These are phyloP conservation scores for Eptatretus atami DNA, from an alignment of 2,797 vertebrate species.

Conservation along the genomic window DNA sequence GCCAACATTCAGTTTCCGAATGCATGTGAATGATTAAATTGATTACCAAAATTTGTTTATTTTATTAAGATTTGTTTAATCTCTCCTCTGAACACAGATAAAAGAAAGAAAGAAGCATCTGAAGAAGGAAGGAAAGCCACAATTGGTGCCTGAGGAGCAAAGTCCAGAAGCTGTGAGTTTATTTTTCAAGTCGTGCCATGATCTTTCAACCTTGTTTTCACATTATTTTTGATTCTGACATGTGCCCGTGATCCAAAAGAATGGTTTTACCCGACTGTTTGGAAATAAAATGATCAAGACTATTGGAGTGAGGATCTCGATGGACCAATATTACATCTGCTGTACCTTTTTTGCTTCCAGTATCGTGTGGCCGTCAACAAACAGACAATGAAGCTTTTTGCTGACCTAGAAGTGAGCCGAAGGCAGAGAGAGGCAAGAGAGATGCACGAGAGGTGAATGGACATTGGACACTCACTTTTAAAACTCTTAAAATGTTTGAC, in stretches of 20 bases:
- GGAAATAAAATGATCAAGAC: no score
- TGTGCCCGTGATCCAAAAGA: no score
- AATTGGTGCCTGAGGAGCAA: slow-evolving; percentile 46
- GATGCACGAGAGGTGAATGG: slow-evolving; percentile 72
- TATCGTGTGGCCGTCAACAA: slow-evolving; percentile 90
- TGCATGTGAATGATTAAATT: no score
- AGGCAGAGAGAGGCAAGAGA: slow-evolving; percentile 96
- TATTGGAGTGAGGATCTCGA: no score
- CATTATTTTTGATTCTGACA: no score
- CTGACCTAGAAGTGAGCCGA: slow-evolving; percentile 91
- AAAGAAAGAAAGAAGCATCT: slow-evolving; percentile 79
- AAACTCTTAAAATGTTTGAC: background rate
- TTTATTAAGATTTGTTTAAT: no score
- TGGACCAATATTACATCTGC: background rate
- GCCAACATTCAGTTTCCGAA: no score
- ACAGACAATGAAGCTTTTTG: slow-evolving; percentile 97
- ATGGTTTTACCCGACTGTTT: no score
- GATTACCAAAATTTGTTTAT: no score
- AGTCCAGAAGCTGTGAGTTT: slow-evolving; percentile 46
- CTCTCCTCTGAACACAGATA: slow-evolving; percentile 19
- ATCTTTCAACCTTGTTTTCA: no score
- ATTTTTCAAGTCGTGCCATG: no score
- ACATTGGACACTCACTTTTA: slow-evolving; percentile 4
- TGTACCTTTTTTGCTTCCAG: slow-evolving; percentile 14
- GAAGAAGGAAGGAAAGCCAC: slow-evolving; percentile 67